A percentile compares a stretch with the other conserved stretches of the same genome.
These are phyloP conservation scores for Geococcyx californianus DNA, from an alignment of 2,113 vertebrate genomes.

Conservation along the genomic window DNA sequence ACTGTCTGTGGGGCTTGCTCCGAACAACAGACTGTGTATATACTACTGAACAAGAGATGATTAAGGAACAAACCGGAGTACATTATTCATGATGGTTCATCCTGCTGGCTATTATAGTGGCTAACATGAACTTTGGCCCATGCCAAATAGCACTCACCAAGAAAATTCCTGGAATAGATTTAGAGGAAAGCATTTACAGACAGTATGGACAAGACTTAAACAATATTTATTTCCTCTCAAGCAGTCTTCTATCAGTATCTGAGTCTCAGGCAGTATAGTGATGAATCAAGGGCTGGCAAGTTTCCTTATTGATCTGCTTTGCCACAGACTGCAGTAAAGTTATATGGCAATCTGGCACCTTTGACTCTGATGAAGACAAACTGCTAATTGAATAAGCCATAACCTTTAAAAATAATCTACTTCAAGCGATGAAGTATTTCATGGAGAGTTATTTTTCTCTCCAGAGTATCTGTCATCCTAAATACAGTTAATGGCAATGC, in stretches of 20 bases:
- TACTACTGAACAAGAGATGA: background rate
- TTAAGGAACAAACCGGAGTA: background rate
- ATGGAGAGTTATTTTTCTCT: background rate
- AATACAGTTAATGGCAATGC: background rate
- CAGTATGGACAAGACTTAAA: background rate
- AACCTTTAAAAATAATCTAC: slow-evolving; percentile 37
- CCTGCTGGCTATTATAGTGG: background rate
- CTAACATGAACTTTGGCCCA: background rate
- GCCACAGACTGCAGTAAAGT: background rate
- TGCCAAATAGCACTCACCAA: background rate
- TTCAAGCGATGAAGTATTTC: background rate
- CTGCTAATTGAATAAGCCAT: background rate
- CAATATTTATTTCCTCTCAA: background rate
- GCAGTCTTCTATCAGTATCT: rapidly evolving
- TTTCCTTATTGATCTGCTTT: background rate
- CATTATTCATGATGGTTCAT: background rate
- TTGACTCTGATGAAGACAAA: background rate
- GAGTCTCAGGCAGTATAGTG: rapidly evolving
- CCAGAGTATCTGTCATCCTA: background rate
- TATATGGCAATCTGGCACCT: background rate
- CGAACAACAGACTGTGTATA: background rate
- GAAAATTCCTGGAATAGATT: background rate
- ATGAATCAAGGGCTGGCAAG: rapidly evolving
- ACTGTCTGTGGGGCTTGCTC: background rate
- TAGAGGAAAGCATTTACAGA: background rate